Conservation (phyloP, 2,113 vertebrate species). For the Mohoua ochrocephala region DNA sequence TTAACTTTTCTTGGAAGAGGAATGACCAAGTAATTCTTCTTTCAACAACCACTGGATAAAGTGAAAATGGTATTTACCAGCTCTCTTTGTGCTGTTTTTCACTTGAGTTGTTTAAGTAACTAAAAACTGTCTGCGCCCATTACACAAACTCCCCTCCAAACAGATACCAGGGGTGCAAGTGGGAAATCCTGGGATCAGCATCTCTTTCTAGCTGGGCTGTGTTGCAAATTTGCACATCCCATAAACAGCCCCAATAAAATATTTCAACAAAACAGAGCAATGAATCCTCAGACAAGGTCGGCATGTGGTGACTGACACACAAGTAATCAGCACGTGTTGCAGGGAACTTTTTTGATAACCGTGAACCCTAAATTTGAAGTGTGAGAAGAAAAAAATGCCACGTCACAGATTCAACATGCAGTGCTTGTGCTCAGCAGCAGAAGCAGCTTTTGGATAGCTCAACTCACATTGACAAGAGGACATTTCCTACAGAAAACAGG, state of each 20-base stretch:
- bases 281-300: not conserved
- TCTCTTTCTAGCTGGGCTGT: not conserved
- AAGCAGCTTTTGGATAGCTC: not conserved
- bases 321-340: not conserved
- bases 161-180: not conserved
- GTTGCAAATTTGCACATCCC: not conserved
- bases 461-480: rapidly evolving
- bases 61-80: not conserved
- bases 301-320: not conserved
- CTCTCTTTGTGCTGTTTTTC: not conserved
- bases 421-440: not conserved
- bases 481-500: not conserved
- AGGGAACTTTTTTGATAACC: not conserved
- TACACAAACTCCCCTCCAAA: not conserved
- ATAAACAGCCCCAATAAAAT: not conserved
- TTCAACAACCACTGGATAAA: not conserved
- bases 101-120: not conserved
- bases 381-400: not conserved
- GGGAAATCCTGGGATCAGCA: not conserved
- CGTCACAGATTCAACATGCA: not conserved
- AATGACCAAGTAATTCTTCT: not conserved
- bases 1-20: not conserved
- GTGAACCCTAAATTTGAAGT: not conserved
- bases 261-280: not conserved
- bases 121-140: not conserved